Evolutionary conservation across 2,113 vertebrate species (phyloP).

Genomic region (Eptatretus burgeri): DNA sequence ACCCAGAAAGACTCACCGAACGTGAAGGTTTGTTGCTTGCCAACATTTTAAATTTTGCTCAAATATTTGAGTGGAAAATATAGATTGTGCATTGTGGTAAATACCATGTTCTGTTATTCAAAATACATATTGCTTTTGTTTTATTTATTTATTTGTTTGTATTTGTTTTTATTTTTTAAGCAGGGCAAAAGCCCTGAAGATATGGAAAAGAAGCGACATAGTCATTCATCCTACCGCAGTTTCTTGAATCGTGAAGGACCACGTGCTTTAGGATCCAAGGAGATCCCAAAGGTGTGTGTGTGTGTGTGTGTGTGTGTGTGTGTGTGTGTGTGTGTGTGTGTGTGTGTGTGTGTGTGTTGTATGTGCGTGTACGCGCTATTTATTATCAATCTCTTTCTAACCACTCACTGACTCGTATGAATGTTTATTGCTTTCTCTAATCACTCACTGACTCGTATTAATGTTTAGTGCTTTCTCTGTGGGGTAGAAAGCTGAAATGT

Average conservation of each 20-base stretch:
- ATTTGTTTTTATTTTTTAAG: background rate
- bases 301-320: rapidly evolving
- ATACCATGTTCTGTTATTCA: background rate
- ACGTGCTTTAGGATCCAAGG: conserved; percentile 69
- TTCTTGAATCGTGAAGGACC: conserved; percentile 79
- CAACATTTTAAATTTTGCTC: too few relatives aligned
- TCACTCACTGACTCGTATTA: too few relatives aligned
- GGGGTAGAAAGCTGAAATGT: too few relatives aligned
- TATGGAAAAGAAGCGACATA: conserved; percentile 43
- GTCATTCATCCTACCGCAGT: conserved; percentile 47
- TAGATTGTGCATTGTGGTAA: too few relatives aligned
- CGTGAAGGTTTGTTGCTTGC: too few relatives aligned
- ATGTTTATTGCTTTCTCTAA: too few relatives aligned
- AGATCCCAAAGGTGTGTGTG: conserved; percentile 39
- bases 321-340: background rate
- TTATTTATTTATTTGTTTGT: background rate
- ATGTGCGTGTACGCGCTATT: background rate
- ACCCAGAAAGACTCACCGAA: too few relatives aligned
- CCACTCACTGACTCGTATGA: too few relatives aligned
- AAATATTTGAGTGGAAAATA: too few relatives aligned
- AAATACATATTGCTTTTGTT: background rate
- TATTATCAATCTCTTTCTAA: too few relatives aligned
- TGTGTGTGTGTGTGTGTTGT: background rate
- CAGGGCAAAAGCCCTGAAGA: conserved; percentile 39
- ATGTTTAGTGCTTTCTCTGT: too few relatives aligned